phyloP scores from a whole-genome alignment of 1,140 invertebrate species.

The Brachionus plicatilis region DNA sequence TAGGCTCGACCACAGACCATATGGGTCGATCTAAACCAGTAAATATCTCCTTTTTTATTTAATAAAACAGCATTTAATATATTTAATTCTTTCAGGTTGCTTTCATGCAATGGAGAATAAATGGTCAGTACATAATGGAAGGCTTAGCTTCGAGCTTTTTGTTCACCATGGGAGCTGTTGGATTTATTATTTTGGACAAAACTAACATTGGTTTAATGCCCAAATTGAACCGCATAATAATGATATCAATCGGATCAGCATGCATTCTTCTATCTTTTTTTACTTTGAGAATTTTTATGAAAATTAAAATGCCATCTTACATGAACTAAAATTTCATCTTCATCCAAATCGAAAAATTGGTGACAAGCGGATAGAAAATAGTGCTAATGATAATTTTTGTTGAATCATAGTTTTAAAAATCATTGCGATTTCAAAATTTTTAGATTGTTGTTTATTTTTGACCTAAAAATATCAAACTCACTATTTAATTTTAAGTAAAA shows the following conservation, averaged over 20 bases:
- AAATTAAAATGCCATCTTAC: slow-evolving; percentile 83
- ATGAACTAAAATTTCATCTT: background rate
- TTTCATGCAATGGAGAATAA: slow-evolving; percentile 95
- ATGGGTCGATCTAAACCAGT: slow-evolving; percentile 81
- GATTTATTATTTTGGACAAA: slow-evolving; percentile 90
- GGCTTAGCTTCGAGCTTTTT: slow-evolving; percentile 91
- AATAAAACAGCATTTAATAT: background rate
- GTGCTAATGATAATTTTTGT: background rate
- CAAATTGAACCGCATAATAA: slow-evolving; percentile 80
- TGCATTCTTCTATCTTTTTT: slow-evolving; percentile 89
- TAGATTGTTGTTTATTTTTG: background rate
- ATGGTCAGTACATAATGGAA: slow-evolving; percentile 98
- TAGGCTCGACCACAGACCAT: slow-evolving; percentile 93
- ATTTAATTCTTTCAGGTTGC: slow-evolving; percentile 65
- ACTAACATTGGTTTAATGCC: slow-evolving; percentile 84
- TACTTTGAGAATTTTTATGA: slow-evolving; percentile 96
- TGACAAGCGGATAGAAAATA: background rate
- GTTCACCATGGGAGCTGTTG: slow-evolving; percentile 87
- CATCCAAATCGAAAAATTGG: background rate
- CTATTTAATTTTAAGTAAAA: background rate
- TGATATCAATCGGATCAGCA: slow-evolving; percentile 85
- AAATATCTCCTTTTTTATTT: slow-evolving; percentile 43
- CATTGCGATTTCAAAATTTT: background rate
- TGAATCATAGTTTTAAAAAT: background rate
- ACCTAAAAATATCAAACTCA: background rate